Base-by-base conservation (phyloP, 30 jellyfish, hydroid and myxozoan species). In the Euphysa ruthae region DNA sequence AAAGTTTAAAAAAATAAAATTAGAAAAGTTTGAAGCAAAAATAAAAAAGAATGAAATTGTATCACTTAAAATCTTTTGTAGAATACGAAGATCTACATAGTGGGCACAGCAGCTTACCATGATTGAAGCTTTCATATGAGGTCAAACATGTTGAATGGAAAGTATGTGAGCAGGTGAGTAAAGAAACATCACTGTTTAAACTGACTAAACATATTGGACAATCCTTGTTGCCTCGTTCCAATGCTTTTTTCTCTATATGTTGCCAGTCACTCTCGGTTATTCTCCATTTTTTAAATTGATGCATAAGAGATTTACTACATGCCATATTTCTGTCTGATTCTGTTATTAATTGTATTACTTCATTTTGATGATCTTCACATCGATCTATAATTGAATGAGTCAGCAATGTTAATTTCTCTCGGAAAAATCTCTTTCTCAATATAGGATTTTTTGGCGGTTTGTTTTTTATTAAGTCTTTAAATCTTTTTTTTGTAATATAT, bases 131-230 rank as follows among this genome's bases (percentile, higher is more conserved):
- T 35, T 63, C 77, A 15, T 63, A 63, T 2, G 77, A 34, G n/a
- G 15, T 32, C 18, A 63, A 46, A 42, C 77, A 63, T 6, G 15
- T 24, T 3, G 44, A 16, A 25, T 63, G 77, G 24, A 32, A 63
- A 7, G 42, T 32, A 63, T 63, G 77, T 18, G 68, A 24, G 63
- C 77, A 63, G 22, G 66, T 24, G 12, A 63, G 66, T 42, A 63
- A 63, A 24, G 43, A 19, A 3, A 24, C 14, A 2, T 34, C 66
- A n/a, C 71, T 63, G 16, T 13, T 46, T 25, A 26, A 21, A 19
- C 16, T 63, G 1, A 63, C 21, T 24, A 63, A 63, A 44, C 77
- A 63, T 6, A 63, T 63, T 7, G 77, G 30, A 44, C 77, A 63
- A 12, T 63, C 66, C n/a, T n/a, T n/a, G n/a, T 30, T 56, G 24